Percentiles rank a stretch among this genome's conserved stretches.
These are phyloP conservation scores for Melanotaenia duboulayi DNA, from an alignment of 2,113 vertebrate genomes.

Conservation along the genomic window DNA sequence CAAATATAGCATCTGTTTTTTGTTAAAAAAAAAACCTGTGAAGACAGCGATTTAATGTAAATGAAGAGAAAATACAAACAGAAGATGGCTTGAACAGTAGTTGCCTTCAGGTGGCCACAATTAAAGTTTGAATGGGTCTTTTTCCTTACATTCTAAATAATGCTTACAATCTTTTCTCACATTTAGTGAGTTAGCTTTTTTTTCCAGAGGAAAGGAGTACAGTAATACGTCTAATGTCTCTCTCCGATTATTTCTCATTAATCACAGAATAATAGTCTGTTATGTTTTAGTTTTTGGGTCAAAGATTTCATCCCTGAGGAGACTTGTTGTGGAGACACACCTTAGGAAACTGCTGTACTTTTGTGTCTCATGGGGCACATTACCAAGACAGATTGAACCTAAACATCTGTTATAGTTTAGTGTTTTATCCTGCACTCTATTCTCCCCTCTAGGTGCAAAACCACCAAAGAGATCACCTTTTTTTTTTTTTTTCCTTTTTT, in stretches of 20 bases:
- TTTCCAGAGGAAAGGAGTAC: conserved; percentile 1
- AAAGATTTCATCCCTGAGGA: conserved; percentile 27
- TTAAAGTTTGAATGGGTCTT: conserved; percentile 12
- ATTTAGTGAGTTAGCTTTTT: conserved; percentile 26
- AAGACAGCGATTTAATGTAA: conserved; percentile 59
- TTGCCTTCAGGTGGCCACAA: conserved; percentile 38
- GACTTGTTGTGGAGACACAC: conserved; percentile 9
- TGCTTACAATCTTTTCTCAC: conserved; percentile 1
- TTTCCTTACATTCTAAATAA: conserved; percentile 1
- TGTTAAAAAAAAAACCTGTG: conserved; percentile 38
- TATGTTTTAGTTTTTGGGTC: conserved; percentile 25
- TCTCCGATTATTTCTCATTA: conserved; percentile 45
- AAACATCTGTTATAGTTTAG: conserved; percentile 15
- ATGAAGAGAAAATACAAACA: conserved; percentile 44
- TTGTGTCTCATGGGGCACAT: conserved; percentile 13
- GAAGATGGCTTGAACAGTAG: conserved; percentile 50
- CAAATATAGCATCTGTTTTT: conserved; percentile 74
- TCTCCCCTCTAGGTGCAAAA: conserved; percentile 13
- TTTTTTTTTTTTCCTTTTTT: background rate
- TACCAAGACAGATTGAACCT: background rate
- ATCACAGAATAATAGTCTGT: conserved; percentile 2
- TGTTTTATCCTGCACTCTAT: conserved; percentile 2
- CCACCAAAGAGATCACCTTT: background rate
- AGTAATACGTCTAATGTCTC: conserved; percentile 17
- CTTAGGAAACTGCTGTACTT: background rate